Evolutionary conservation across 2,113 vertebrate species (phyloP).

Genomic region (Tinamus guttatus): DNA sequence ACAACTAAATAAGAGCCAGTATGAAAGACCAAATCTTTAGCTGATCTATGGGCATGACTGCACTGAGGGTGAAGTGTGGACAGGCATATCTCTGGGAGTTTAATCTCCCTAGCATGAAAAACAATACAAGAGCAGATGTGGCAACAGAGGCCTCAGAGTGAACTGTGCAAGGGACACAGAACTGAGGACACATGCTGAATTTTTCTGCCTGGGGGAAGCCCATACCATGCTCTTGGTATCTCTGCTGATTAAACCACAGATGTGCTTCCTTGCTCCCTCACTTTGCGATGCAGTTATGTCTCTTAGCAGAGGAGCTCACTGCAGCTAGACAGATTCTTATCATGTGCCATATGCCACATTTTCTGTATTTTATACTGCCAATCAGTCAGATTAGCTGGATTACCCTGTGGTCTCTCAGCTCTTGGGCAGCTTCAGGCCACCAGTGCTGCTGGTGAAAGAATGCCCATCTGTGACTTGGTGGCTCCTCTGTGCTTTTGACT

Average conservation of each 20-base stretch:
- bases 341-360: neutral
- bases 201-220: neutral
- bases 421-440: neutral
- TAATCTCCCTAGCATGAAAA: neutral
- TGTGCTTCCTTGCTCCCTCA: neutral
- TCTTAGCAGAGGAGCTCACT: neutral
- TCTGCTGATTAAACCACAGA: neutral
- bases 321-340: neutral
- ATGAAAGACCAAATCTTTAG: neutral
- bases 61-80: neutral
- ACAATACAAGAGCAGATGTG: neutral
- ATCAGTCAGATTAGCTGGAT: neutral
- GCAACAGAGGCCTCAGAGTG: accelerated
- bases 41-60: accelerated
- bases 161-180: neutral
- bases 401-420: neutral
- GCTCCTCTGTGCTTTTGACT: neutral
- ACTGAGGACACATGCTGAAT: accelerated
- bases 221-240: neutral
- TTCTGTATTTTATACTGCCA: neutral
- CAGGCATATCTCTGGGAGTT: neutral
- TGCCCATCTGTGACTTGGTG: neutral
- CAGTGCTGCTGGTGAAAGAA: neutral
- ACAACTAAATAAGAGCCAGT: neutral
- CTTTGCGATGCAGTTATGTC: neutral